Base-by-base conservation (phyloP, 2,888 invertebrate genomes). In the Tubulanus polymorphus region DNA sequence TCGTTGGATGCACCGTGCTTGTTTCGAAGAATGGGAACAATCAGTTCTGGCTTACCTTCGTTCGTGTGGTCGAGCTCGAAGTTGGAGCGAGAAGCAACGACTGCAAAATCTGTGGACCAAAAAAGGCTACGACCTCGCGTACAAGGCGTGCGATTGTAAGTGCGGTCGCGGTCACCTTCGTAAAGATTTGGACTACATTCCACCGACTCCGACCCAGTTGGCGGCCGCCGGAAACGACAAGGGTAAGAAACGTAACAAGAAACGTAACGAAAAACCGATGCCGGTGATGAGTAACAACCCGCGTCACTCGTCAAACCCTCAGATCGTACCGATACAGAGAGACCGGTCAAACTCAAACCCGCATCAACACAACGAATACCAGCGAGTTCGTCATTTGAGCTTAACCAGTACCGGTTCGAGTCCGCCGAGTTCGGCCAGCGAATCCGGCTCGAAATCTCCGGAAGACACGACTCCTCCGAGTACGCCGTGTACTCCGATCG, bases 81-180 rank as follows among this genome's bases (percentile, higher is more conserved):
- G 90, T 64, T 95, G 95, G 95, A 93, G 93, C 35, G 94, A 95
- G 78, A 85, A 93, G 56, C 95, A 95, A 79, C 85, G 94, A 28
- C 87, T 89, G 70, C 94, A 95, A 82, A 95, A 95, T 80, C 82
- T 96, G 57, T 96, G 96, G 96, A 93, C 94, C 55, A 95, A 95
- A 81, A 94, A 94, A 80, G 95, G 95, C 53, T 95, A 95, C 82
- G 95, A 96, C 80, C 81, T 95, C 77, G 93, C 93, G 6, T 94
- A 89, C 81, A 94, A 93, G 63, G 93, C 92, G 6, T 96, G 95
- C 82, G 90, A 89, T 37, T 96, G 96, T 81, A 88, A 89, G 63
- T 95, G 95, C 81, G 90, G 90, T 2, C 85, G 91, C 29, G 95
- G 95, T 5, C 93, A 94, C 74, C 80, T 96, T 68, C 89, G 93